Base-by-base conservation (phyloP, 1,140 invertebrate genomes). In the Cydia pomonella region DNA sequence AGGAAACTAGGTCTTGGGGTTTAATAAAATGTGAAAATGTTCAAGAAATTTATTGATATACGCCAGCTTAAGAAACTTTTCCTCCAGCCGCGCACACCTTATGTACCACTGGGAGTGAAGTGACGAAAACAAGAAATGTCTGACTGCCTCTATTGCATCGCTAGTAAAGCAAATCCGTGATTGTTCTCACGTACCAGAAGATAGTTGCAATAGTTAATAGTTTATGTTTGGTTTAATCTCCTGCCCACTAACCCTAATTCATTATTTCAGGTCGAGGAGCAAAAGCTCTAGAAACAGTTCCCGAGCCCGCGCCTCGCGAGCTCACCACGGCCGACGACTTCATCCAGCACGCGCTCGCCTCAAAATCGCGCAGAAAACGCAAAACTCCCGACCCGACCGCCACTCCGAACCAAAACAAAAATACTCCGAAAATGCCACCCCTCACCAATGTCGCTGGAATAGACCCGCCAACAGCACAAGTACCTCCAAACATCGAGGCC, bases 401-500 rank as follows among this genome's bases (percentile, higher is more conserved):
- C 72, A 74, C 50, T 47, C 62, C 33, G 72, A 81, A 47, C 21
- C 38, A 25, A 1, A n/a, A 72, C 71, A 23, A 69, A 33, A 69
- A 69, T 33, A 33, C 64, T n/a, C 21, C 53, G 2, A 69, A 41
- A 21, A n/a, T 38, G 16, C 29, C 64, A 13, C 23, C 23, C 33
- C 16, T 29, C 23, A 27, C 63, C 27, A 29, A 66, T 27, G 16
- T 29, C 10, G 4, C 47, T 4, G 18, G n/a, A 2, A 73, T 80
- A 33, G 21, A 59, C 21, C 53, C 73, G 2, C 71, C 72, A 21
- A 59, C 72, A n/a, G 63, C 69, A 50, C 75, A 77, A 59, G 79
- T 89, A 23, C 87, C 90, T 2, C 18, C 82, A 0, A 91, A 92
- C 64, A 89, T 92, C 3, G 88, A 90, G 75, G 81, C 80, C 3